These are phyloP conservation scores for Channallabes apus DNA, from an alignment of 2,797 vertebrate species.

Conservation along the genomic window DNA sequence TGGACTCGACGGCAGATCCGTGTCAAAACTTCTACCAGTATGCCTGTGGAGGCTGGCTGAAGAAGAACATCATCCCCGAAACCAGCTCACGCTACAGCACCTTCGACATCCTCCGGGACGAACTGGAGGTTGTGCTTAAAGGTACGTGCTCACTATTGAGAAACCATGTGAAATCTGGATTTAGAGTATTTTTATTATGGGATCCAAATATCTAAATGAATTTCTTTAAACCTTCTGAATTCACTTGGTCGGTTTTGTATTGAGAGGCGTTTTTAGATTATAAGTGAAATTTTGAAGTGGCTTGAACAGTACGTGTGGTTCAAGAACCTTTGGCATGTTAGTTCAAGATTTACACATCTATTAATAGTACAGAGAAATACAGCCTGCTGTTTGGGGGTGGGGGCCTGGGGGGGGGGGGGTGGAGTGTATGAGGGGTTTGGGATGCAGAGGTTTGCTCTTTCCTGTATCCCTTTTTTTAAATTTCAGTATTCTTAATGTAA, in stretches of 20 bases:
- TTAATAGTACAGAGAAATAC: background rate
- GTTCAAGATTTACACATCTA: background rate
- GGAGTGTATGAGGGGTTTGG: too few relatives aligned
- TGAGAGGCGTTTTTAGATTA: background rate
- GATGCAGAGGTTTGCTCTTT: background rate
- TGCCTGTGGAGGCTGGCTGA: slow-evolving; percentile 93
- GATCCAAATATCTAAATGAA: background rate
- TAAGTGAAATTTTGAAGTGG: background rate
- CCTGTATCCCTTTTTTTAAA: background rate
- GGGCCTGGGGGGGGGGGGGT: background rate
- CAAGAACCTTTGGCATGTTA: background rate
- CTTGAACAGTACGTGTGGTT: background rate
- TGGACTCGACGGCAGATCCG: slow-evolving; percentile 82
- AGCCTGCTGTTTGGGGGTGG: background rate
- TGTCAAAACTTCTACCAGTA: slow-evolving; percentile 93
- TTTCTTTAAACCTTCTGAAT: background rate
- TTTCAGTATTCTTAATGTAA: background rate
- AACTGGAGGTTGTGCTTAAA: slow-evolving; percentile 92
- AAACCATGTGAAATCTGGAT: background rate
- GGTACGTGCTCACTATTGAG: slow-evolving; percentile 66
- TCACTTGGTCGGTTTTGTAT: background rate
- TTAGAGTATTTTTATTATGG: background rate
- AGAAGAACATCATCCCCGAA: slow-evolving; percentile 91
- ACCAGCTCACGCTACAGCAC: slow-evolving; percentile 92
- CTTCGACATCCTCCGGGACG: slow-evolving; percentile 91